Evolutionary conservation across 2,888 invertebrate genomes (phyloP), one percentile per base, ranked within the genome.

Genomic region (Nipponacmea schrenckii): DNA sequence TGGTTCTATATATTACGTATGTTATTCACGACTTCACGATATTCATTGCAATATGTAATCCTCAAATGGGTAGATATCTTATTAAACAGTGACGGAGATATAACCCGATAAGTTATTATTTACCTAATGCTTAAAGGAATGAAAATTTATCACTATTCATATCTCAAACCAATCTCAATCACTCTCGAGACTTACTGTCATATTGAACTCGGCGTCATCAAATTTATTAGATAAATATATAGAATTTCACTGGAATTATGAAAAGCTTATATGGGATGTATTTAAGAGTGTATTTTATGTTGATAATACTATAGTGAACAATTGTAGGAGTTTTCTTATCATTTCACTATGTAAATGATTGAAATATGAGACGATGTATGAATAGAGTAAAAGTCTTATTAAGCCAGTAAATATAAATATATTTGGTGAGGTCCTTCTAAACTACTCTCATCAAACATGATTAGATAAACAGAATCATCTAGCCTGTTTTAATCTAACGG

Each of bases 281-380:
- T 39, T 39, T 39, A 39, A 39, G 39, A 39, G 39, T 39, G 39
- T 39, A 39, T 39, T 39, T 7, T 39, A 39, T 10, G 39, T 39
- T 39, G 39, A 39, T 39, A 39, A 39, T 39, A 39, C 39, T 10
- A 39, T 39, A 39, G 24, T 56, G 24, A 56, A 56, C 56, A 56
- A 10, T 24, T 56, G 56, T 24, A 10, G 17, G 56, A 56, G 56
- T 56, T 56, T 56, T 56, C 56, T 56, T 56, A 56, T 56, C 56
- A 56, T 56, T 56, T 56, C 56, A 56, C 56, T 56, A 56, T 56
- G 56, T 56, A 56, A 56, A 56, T 56, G 20, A 24, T 1, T 56
- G 56, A 56, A 56, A 56, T 56, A 56, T 24, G 7, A 56, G 56
- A 56, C 56, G 20, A 24, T 20, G 56, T 56, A 56, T 56, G 56